A percentile compares a stretch with the other conserved stretches of the same genome.
These are phyloP conservation scores for Yponomeuta evonymella DNA, from an alignment of 2,888 invertebrate genomes.

Conservation along the genomic window DNA sequence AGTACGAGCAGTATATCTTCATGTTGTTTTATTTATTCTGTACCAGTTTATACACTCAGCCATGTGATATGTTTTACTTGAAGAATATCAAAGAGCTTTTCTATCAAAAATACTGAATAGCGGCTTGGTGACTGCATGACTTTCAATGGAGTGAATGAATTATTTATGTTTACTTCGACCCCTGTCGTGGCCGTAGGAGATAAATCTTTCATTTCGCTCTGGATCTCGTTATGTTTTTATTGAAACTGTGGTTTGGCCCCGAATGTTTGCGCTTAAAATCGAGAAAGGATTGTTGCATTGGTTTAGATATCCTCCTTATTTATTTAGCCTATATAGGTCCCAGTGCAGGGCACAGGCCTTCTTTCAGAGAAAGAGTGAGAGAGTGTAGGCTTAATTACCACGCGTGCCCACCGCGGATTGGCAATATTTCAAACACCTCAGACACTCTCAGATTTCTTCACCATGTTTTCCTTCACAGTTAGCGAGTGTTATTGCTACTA, in stretches of 20 bases:
- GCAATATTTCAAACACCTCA: too few relatives aligned
- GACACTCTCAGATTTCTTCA: too few relatives aligned
- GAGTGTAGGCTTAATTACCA: too few relatives aligned
- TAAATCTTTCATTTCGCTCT: conserved; percentile 63
- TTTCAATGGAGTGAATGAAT: conserved; percentile 62
- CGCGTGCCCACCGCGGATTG: too few relatives aligned
- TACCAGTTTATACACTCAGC: conserved; percentile 29
- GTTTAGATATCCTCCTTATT: too few relatives aligned
- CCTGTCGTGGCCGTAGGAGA: conserved; percentile 35
- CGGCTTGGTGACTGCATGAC: conserved; percentile 43
- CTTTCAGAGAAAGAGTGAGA: too few relatives aligned
- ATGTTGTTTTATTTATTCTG: not conserved
- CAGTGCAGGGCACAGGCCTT: too few relatives aligned
- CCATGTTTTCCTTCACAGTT: too few relatives aligned
- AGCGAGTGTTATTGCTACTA: too few relatives aligned
- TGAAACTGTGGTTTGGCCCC: conserved; percentile 34
- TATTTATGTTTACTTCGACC: conserved; percentile 47
- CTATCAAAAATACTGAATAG: conserved; percentile 52
- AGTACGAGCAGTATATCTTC: too few relatives aligned
- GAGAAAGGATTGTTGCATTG: not conserved
- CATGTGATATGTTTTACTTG: conserved; percentile 36
- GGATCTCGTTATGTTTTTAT: conserved; percentile 56
- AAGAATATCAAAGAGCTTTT: conserved; percentile 46
- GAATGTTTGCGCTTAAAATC: not conserved
- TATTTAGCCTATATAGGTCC: too few relatives aligned